A percentile compares a stretch with the other conserved stretches of the same genome.
phyloP scores from a whole-genome alignment of 2,113 vertebrate genomes.

The Meriones unguiculatus region DNA sequence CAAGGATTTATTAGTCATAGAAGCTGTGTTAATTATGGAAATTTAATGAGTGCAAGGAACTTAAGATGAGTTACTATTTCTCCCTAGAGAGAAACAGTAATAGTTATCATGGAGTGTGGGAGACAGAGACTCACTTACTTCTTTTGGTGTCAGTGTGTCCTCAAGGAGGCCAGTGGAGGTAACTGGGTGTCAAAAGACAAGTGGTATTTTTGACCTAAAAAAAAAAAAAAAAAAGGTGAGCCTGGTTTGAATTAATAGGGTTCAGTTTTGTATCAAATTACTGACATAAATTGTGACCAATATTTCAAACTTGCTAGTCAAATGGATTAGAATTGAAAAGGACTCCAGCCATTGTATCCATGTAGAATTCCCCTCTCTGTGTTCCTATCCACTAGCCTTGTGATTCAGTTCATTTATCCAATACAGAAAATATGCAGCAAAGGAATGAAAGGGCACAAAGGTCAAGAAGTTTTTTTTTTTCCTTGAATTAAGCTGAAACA shows the following conservation, averaged over 20 bases:
- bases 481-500: conserved; percentile 5
- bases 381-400: not conserved
- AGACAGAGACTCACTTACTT: not conserved
- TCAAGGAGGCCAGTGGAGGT: not conserved
- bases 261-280: not conserved
- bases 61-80: not conserved
- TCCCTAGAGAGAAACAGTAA: not conserved
- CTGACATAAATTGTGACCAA: not conserved
- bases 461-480: not conserved
- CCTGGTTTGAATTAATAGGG: not conserved
- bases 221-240: conserved; percentile 4
- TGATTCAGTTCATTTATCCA: not conserved
- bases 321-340: not conserved
- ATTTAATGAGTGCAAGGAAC: not conserved
- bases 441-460: not conserved
- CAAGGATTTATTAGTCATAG: not conserved
- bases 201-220: not conserved
- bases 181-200: not conserved
- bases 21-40: not conserved
- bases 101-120: not conserved
- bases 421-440: not conserved
- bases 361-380: not conserved
- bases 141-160: no score
- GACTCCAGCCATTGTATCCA: not conserved
- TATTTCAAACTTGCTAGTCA: not conserved